Base-by-base conservation (phyloP, 1,140 invertebrate species). In the Tyrophagus putrescentiae region DNA sequence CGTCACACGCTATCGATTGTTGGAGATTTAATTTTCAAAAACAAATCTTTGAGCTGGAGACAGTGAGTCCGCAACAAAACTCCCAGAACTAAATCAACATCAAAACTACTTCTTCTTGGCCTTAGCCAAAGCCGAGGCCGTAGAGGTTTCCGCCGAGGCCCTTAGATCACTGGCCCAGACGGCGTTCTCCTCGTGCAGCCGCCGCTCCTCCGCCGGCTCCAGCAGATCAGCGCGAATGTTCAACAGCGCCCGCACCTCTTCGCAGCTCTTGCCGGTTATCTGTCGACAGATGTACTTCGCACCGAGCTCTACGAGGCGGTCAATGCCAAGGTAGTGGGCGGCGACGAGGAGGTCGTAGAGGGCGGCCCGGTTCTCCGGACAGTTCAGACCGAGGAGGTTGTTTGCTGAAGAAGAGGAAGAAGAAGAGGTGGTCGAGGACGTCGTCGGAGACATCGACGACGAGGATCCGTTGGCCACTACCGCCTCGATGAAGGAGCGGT, bases 311-410 rank as follows among this genome's bases (percentile, higher is more conserved):
- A 60, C 29, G 4, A 60, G 13, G 16, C 25, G n/a, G n/a, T 36
- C 32, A 5, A 60, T 53, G 27, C 29, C 23, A 13, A 60, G 29
- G 25, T 25, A 60, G 32, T 60, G 34, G 25, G 45, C 44, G 4
- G 59, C 59, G 28, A 32, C 28, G 1, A 60, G n/a, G 2, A 60
- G 16, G 29, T 60, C 59, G 32, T 57, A 60, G 1, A 60, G 50
- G 11, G 25, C 18, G 7, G 48, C 45, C n/a, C 52, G 3, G n/a
- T 29, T 54, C 13, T 54, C 9, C 21, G 11, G 21, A 16, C 21
- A 25, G 31, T 50, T 23, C 32, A 16, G 23, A 34, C 53, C 53
- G 31, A 56, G 28, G 13, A 34, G 9, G 13, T 16, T 50, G 21
- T 9, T 11, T 16, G 21, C 21, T 50, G 25, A 28, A 28, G 16